A percentile compares a stretch with the other conserved stretches of the same genome.
Conservation (phyloP, 2,797 vertebrate species). For the Enteromius treurensis region DNA sequence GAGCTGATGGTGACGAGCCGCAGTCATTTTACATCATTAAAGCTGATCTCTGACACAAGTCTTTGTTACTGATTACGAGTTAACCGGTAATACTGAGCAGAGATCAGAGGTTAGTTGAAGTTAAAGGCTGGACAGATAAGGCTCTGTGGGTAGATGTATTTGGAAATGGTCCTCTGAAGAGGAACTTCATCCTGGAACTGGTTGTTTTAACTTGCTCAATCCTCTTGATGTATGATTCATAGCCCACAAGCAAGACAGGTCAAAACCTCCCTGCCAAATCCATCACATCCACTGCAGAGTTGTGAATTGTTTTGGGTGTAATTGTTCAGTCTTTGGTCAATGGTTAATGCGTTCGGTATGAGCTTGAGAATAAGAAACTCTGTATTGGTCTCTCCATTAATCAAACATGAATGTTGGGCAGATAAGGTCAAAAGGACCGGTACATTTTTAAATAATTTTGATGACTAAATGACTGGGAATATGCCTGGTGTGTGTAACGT, state of each 20-base stretch:
- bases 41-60: neutral
- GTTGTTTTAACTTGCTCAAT: constrained; percentile 54
- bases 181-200: constrained; percentile 12
- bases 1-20: neutral
- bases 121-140: constrained; percentile 21
- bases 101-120: constrained; percentile 16
- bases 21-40: constrained; percentile 19
- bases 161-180: constrained; percentile 32
- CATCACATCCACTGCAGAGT: constrained; percentile 8
- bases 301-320: constrained; percentile 37
- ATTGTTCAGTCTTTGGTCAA: constrained; percentile 42
- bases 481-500: neutral
- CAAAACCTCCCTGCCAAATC: constrained; percentile 32
- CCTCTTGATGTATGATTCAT: constrained; percentile 52
- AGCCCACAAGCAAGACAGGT: constrained; percentile 10
- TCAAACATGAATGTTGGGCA: constrained; percentile 28
- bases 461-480: constrained; percentile 21
- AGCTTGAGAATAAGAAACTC: constrained; percentile 33
- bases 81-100: neutral
- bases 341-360: constrained; percentile 46
- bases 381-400: constrained; percentile 2
- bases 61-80: constrained; percentile 28
- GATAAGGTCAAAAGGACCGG: neutral
- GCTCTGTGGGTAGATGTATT: neutral
- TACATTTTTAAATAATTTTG: neutral